Conservation (phyloP, 2,888 invertebrate genomes). For the Drosophila flavopinicola region DNA sequence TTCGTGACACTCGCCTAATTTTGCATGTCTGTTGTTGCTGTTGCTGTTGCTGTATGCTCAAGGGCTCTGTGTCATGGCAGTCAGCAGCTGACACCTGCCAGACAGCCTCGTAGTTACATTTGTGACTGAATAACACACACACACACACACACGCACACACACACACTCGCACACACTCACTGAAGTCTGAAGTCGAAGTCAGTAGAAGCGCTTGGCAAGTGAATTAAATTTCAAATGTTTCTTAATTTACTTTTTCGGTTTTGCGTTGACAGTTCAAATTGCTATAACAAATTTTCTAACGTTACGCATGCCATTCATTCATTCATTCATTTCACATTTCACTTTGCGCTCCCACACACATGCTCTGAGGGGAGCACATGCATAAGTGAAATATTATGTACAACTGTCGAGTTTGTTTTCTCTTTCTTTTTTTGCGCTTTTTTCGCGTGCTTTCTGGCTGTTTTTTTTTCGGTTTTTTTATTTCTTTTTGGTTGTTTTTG, state of each 20-base stretch:
- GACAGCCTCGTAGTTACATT: slow-evolving; percentile 57
- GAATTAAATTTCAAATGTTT: slow-evolving; percentile 79
- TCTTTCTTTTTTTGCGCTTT: slow-evolving; percentile 33
- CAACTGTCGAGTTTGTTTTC: slow-evolving; percentile 75
- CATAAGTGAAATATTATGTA: slow-evolving; percentile 80
- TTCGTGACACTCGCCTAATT: slow-evolving; percentile 81
- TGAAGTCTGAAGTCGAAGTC: slow-evolving; percentile 32
- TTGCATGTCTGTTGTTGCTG: slow-evolving; percentile 52
- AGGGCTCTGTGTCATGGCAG: slow-evolving; percentile 61
- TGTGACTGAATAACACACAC: slow-evolving; percentile 44
- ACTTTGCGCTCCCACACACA: slow-evolving; percentile 45
- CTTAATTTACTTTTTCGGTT: slow-evolving; percentile 80
- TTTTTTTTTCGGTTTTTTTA: slow-evolving; percentile 21
- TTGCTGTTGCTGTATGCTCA: slow-evolving; percentile 41
- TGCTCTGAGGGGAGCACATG: slow-evolving; percentile 56
- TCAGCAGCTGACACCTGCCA: slow-evolving; percentile 69
- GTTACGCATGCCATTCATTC: slow-evolving; percentile 74
- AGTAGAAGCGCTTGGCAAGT: slow-evolving; percentile 54
- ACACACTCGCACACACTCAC: slow-evolving; percentile 10
- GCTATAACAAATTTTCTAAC: slow-evolving; percentile 79
- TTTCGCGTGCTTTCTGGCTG: slow-evolving; percentile 37
- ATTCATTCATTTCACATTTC: slow-evolving; percentile 63
- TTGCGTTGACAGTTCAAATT: slow-evolving; percentile 79
- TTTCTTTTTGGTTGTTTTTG: slow-evolving; percentile 22
- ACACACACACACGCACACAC: not conserved